Evolutionary conservation across 2,888 invertebrate genomes (phyloP).

Genomic region (Netelia inedita): DNA sequence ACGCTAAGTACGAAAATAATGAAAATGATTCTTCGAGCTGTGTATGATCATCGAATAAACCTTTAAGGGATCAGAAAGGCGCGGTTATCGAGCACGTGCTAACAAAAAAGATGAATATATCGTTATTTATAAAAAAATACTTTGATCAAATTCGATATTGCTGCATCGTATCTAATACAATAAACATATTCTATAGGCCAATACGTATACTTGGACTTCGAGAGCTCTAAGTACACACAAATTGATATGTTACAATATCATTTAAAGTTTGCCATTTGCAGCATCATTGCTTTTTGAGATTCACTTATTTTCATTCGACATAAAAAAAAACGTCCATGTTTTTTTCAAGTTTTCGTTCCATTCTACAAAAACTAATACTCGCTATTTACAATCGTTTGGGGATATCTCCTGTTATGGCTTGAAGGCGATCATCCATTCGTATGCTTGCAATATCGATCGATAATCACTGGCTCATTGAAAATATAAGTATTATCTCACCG

Average conservation of each 20-base stretch:
- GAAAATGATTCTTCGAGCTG: slow-evolving; percentile 3
- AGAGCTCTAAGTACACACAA: slow-evolving; percentile 39
- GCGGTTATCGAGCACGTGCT: too few species aligned
- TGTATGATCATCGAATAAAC: background rate
- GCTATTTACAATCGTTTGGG: background rate
- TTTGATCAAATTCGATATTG: slow-evolving; percentile 25
- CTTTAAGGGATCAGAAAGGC: too few species aligned
- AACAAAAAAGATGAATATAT: background rate
- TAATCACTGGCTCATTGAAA: slow-evolving; percentile 42
- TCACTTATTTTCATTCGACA: slow-evolving; percentile 4
- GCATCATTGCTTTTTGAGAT: slow-evolving; percentile 39
- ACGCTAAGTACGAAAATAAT: slow-evolving; percentile 19
- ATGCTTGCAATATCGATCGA: slow-evolving; percentile 25
- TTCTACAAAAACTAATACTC: slow-evolving; percentile 20
- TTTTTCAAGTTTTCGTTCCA: background rate
- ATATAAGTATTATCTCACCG: slow-evolving; percentile 52
- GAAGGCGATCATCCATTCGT: background rate
- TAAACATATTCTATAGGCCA: background rate
- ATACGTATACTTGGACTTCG: slow-evolving; percentile 6
- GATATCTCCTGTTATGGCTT: slow-evolving; percentile 7
- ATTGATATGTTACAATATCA: slow-evolving; percentile 24
- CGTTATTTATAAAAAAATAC: slow-evolving; percentile 8
- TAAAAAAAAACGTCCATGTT: background rate
- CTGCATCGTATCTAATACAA: slow-evolving; percentile 6
- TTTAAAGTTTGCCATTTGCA: background rate